Evolutionary conservation across 2,888 invertebrate species (phyloP).

Genomic region (Cephonodes hylas): DNA sequence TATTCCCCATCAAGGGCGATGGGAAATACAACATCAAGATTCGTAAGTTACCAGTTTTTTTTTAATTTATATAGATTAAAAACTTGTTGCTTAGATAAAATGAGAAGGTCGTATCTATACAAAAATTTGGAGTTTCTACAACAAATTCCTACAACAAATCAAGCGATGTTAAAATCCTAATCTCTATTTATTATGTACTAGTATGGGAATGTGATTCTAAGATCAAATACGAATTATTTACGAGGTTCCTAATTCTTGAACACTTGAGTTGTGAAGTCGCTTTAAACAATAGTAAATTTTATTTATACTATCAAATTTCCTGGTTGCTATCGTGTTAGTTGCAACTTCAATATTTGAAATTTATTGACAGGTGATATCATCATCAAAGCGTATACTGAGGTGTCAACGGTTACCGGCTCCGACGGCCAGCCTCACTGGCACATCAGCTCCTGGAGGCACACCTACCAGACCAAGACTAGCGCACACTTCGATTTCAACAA

Average conservation of each 20-base stretch:
- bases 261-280: no score
- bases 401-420: slow-evolving; percentile 43
- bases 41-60: slow-evolving; percentile 45
- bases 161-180: no score
- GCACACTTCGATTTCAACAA: slow-evolving; percentile 62
- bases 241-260: no score
- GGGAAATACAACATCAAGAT: slow-evolving; percentile 63
- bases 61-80: no score
- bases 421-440: slow-evolving; percentile 69
- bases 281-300: no score
- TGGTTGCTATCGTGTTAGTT: no score
- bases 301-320: no score
- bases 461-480: slow-evolving; percentile 51
- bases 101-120: not conserved
- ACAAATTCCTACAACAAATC: no score
- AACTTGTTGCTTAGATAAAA: not conserved
- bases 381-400: slow-evolving; percentile 47
- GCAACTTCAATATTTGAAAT: slow-evolving; percentile 5
- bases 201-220: no score
- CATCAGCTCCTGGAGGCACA: slow-evolving; percentile 52
- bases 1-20: slow-evolving; percentile 58
- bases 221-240: no score
- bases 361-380: slow-evolving; percentile 64
- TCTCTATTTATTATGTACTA: no score
- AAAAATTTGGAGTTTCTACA: no score